Evolutionary conservation across 2,888 invertebrate genomes (phyloP).

Genomic region (Eustalomyia histrio): DNA sequence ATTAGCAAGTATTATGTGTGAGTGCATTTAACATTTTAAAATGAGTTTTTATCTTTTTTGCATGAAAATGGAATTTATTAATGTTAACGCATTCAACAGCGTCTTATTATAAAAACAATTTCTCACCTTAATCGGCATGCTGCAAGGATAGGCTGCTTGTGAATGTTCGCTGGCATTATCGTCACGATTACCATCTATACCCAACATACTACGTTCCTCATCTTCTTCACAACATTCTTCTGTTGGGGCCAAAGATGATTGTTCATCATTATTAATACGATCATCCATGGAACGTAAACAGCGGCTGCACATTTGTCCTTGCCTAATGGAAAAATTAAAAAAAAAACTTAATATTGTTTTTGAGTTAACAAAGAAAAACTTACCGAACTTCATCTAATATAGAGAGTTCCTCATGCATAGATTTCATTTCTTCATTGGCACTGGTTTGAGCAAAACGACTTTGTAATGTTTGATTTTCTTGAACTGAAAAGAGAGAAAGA

Average conservation of each 20-base stretch:
- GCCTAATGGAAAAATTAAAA: constrained; percentile 80
- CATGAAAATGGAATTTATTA: constrained; percentile 38
- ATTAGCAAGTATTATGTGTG: constrained; percentile 31
- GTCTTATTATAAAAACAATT: constrained; percentile 72
- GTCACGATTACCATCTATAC: constrained; percentile 74
- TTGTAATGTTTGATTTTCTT: constrained; percentile 79
- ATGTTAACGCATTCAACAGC: constrained; percentile 68
- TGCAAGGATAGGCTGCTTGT: constrained; percentile 71
- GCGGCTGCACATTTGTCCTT: constrained; percentile 90
- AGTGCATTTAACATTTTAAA: constrained; percentile 30
- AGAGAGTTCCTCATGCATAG: constrained; percentile 87
- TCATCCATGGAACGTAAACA: constrained; percentile 86
- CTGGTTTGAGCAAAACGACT: constrained; percentile 76
- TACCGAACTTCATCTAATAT: constrained; percentile 92
- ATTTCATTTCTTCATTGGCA: constrained; percentile 87
- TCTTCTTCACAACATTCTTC: constrained; percentile 82
- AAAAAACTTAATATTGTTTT: constrained; percentile 18
- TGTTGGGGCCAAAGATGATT: constrained; percentile 83
- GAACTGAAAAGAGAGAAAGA: constrained; percentile 69
- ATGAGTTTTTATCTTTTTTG: constrained; percentile 4
- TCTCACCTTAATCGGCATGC: constrained; percentile 83
- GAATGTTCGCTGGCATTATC: constrained; percentile 72
- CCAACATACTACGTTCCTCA: constrained; percentile 84
- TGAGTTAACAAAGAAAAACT: constrained; percentile 62
- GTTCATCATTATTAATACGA: constrained; percentile 80